Conservation (phyloP, 2,113 vertebrate species). For the Todiramphus chloris region DNA sequence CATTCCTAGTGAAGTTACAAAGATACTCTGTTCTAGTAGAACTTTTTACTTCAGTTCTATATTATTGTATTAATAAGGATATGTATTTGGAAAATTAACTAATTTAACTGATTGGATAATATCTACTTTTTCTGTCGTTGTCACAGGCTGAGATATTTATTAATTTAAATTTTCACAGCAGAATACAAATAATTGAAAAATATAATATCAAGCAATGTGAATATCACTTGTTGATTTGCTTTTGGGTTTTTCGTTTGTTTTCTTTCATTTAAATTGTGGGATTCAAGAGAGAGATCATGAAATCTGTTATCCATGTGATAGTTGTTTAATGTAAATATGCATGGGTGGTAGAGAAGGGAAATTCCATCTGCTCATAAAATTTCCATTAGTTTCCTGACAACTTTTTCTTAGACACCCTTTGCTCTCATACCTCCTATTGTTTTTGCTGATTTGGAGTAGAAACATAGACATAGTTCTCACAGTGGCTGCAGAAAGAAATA, state of each 20-base stretch:
- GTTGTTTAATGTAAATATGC: background rate
- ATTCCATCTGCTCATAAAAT: background rate
- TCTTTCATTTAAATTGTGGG: background rate
- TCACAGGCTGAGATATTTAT: background rate
- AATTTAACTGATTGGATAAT: background rate
- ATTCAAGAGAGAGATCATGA: background rate
- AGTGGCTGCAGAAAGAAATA: background rate
- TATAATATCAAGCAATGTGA: background rate
- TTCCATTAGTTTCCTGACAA: background rate
- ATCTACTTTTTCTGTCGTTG: background rate
- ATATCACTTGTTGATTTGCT: accelerated
- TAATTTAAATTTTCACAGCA: background rate
- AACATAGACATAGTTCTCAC: background rate
- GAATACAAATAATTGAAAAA: background rate
- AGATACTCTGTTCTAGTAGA: background rate
- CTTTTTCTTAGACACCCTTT: background rate
- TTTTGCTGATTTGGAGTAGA: background rate
- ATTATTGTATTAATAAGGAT: background rate
- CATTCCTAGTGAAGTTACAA: background rate
- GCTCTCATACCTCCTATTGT: background rate
- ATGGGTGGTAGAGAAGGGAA: background rate
- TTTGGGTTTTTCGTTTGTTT: background rate
- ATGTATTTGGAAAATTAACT: background rate
- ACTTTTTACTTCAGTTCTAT: background rate
- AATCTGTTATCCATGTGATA: background rate